Evolutionary conservation across 2,888 invertebrate species (phyloP).

Genomic region (Peribatodes rhomboidaria): DNA sequence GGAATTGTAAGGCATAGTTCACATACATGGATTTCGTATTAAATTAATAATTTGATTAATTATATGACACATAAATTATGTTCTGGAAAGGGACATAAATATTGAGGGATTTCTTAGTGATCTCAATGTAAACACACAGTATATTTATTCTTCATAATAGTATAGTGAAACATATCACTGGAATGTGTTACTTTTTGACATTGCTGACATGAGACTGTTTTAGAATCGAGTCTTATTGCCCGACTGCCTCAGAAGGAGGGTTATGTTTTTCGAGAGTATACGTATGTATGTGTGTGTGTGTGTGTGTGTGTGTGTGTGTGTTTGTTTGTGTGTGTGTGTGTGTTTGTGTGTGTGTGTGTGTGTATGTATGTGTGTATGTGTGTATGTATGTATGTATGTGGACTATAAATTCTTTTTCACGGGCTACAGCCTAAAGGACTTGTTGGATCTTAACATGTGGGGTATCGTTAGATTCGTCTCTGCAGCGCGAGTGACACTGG

Average conservation of each 20-base stretch:
- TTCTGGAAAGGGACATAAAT: conserved; percentile 19
- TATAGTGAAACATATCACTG: conserved; percentile 17
- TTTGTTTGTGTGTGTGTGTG: neutral
- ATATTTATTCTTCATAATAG: conserved; percentile 18
- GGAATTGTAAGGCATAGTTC: conserved; percentile 20
- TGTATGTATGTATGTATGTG: conserved; percentile 13
- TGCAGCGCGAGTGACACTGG: conserved; percentile 9
- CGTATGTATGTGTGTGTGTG: neutral
- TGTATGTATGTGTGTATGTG: conserved; percentile 6
- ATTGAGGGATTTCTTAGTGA: conserved; percentile 20
- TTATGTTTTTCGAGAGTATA: neutral
- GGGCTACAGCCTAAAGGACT: conserved; percentile 4
- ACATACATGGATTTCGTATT: conserved; percentile 19
- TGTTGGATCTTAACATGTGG: neutral
- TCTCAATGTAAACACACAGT: conserved; percentile 17
- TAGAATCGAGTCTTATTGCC: conserved; percentile 4
- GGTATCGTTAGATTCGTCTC: conserved; percentile 4
- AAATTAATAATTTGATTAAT: conserved; percentile 19
- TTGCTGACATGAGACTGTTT: conserved; percentile 19
- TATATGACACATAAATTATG: conserved; percentile 19
- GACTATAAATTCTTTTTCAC: conserved; percentile 6
- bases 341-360: conserved; percentile 2
- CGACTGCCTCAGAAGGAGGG: conserved; percentile 2
- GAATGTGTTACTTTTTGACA: conserved; percentile 18
- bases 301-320: neutral